These are phyloP conservation scores for Timandra comae DNA, from an alignment of 2,888 invertebrate species.

Conservation along the genomic window DNA sequence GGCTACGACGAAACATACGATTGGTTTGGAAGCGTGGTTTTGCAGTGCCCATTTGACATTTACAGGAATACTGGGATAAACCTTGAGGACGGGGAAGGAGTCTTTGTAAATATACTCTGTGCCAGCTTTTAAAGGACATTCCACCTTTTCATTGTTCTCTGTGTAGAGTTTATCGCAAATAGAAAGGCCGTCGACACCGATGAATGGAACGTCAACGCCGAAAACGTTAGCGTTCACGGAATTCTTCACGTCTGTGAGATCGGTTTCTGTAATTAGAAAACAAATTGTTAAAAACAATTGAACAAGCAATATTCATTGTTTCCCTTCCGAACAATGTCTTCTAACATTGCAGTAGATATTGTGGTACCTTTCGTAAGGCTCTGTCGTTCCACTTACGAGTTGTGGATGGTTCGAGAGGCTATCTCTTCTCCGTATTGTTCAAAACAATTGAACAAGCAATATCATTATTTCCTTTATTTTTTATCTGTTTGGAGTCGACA, in stretches of 20 bases:
- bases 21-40: constrained; percentile 47
- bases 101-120: constrained; percentile 83
- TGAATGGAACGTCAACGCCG: constrained; percentile 82
- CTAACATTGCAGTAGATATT: background rate
- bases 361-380: too few species aligned
- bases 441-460: too few species aligned
- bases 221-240: constrained; percentile 79
- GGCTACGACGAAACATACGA: constrained; percentile 82
- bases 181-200: constrained; percentile 83
- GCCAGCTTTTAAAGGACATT: constrained; percentile 83
- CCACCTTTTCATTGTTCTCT: constrained; percentile 73
- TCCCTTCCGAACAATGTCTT: too few species aligned
- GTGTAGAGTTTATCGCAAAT: constrained; percentile 80
- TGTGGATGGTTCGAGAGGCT: too few species aligned
- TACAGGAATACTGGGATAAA: constrained; percentile 72
- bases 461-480: too few species aligned
- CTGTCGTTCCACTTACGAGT: too few species aligned
- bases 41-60: constrained; percentile 80
- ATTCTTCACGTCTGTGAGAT: constrained; percentile 74
- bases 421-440: too few species aligned
- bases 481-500: too few species aligned
- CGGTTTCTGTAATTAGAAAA: constrained; percentile 59
- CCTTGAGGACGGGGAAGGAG: constrained; percentile 67
- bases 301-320: too few species aligned
- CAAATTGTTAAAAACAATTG: too few species aligned